These are phyloP conservation scores for Phycodurus eques DNA, from an alignment of 2,113 vertebrate genomes.

Conservation along the genomic window DNA sequence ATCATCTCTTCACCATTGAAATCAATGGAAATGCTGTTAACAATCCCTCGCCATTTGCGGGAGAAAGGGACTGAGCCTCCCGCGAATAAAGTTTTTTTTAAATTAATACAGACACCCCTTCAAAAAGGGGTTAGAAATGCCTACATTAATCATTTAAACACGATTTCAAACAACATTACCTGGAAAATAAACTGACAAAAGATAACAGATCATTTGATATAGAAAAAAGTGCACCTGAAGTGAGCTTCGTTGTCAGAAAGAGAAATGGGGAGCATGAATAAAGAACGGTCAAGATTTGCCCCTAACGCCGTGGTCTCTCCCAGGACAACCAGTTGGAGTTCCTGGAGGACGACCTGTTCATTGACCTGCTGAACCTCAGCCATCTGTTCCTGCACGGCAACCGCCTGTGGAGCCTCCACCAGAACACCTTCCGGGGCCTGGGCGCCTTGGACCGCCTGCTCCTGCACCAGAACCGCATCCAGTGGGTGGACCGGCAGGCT, in stretches of 20 bases:
- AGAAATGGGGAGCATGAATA: neutral
- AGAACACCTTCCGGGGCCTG: slow-evolving; percentile 91
- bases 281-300: neutral
- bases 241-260: neutral
- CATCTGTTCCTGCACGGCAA: slow-evolving; percentile 97
- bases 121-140: too few species aligned
- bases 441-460: slow-evolving; percentile 91
- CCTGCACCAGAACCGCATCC: slow-evolving; percentile 94
- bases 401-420: slow-evolving; percentile 88
- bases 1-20: neutral
- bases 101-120: too few species aligned
- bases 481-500: slow-evolving; percentile 86
- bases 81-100: too few species aligned
- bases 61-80: too few species aligned
- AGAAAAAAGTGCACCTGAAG: neutral
- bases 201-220: neutral
- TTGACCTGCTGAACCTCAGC: slow-evolving; percentile 94
- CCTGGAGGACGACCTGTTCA: slow-evolving; percentile 93
- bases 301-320: neutral
- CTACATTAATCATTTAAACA: neutral
- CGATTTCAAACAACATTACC: too few species aligned
- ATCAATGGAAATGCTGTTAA: neutral
- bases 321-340: slow-evolving; percentile 92
- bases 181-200: too few species aligned
- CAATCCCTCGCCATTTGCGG: neutral